phyloP scores from a whole-genome alignment of 2,113 vertebrate genomes.

The Corythornis madagascariensis region DNA sequence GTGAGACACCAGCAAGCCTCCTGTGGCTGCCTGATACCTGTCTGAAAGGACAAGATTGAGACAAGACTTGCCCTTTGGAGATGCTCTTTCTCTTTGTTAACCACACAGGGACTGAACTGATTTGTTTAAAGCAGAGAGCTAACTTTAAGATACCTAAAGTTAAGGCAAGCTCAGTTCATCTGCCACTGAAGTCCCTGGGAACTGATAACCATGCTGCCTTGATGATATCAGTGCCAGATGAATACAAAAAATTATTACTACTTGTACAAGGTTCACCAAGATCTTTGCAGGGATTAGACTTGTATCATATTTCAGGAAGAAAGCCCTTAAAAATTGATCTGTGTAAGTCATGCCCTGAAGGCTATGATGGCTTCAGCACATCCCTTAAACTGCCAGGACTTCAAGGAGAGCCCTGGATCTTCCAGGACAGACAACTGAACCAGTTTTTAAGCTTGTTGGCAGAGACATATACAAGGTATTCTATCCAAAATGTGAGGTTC shows the following conservation, averaged over 20 bases:
- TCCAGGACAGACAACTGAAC: not conserved
- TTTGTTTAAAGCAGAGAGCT: not conserved
- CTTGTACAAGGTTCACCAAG: not conserved
- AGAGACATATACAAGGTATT: not conserved
- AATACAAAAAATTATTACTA: not conserved
- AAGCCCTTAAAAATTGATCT: not conserved
- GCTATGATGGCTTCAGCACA: not conserved
- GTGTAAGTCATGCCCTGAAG: not conserved
- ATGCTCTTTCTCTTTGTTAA: not conserved
- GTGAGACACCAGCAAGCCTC: not conserved
- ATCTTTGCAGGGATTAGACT: not conserved
- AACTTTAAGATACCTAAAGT: not conserved
- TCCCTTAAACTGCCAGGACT: not conserved
- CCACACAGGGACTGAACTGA: not conserved
- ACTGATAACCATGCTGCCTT: not conserved
- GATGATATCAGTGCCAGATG: not conserved
- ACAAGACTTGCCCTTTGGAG: not conserved
- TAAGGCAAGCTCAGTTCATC: not conserved
- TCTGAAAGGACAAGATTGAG: not conserved
- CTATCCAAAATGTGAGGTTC: not conserved
- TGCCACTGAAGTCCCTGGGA: not conserved
- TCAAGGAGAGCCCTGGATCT: not conserved
- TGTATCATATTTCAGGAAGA: not conserved
- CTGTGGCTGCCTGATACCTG: not conserved
- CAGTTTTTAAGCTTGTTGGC: not conserved